Evolutionary conservation across 2,888 invertebrate species (phyloP).

Genomic region (Odontothrips loti): DNA sequence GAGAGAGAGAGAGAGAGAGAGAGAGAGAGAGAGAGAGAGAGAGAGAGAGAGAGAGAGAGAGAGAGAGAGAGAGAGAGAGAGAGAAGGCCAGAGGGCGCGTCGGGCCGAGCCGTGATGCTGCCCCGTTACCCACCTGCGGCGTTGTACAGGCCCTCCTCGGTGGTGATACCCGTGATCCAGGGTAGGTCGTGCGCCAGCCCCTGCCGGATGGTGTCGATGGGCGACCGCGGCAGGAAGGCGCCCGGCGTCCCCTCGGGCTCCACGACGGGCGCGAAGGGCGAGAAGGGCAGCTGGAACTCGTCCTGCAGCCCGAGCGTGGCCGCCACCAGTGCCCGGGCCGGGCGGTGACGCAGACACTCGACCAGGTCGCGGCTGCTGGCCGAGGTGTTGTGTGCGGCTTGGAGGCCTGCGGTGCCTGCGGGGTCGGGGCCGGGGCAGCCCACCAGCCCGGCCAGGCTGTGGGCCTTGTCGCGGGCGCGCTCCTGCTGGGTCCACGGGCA

Average conservation of each 20-base stretch:
- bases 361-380: slow-evolving; percentile 49
- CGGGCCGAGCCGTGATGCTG: too few relatives aligned
- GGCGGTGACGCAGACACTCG: slow-evolving; percentile 59
- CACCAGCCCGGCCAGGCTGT: slow-evolving; percentile 55
- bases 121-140: slow-evolving; percentile 54
- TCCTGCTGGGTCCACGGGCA: slow-evolving; percentile 58
- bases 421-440: too few relatives aligned
- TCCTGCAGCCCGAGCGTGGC: slow-evolving; percentile 45
- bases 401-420: slow-evolving; percentile 45
- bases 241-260: slow-evolving; percentile 54
- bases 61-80: too few relatives aligned
- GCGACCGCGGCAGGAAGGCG: slow-evolving; percentile 63
- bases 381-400: slow-evolving; percentile 45
- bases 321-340: slow-evolving; percentile 57
- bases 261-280: slow-evolving; percentile 67
- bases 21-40: background rate
- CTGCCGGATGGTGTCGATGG: slow-evolving; percentile 56
- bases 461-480: slow-evolving; percentile 58
- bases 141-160: slow-evolving; percentile 70
- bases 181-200: slow-evolving; percentile 63
- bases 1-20: background rate
- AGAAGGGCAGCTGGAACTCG: slow-evolving; percentile 59
- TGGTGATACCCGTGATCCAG: slow-evolving; percentile 61
- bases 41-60: too few relatives aligned
- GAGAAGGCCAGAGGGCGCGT: too few relatives aligned